Evolutionary conservation across 30 jellyfish, hydroid and myxozoan genomes (phyloP).

Genomic region (Aurelia coerulea): DNA sequence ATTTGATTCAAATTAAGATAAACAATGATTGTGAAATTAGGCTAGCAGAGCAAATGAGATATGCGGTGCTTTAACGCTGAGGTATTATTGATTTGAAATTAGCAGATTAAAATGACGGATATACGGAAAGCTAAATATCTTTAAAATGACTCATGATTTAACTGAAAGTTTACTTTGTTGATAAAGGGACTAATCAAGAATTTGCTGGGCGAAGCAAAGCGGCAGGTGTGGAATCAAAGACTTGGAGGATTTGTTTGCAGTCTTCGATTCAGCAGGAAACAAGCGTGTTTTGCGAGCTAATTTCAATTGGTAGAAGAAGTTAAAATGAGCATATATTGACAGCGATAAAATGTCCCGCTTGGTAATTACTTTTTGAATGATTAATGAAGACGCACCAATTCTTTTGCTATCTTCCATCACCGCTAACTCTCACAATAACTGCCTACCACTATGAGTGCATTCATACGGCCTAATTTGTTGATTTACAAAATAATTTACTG

Average conservation of each 20-base stretch:
- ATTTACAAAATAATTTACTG: slow-evolving; percentile 43
- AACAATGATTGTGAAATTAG: not conserved
- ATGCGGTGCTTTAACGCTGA: not conserved
- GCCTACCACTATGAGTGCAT: slow-evolving; percentile 49
- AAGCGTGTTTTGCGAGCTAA: slow-evolving; percentile 27
- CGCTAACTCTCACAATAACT: slow-evolving; percentile 58
- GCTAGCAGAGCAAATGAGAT: no score
- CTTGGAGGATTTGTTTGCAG: slow-evolving; percentile 18
- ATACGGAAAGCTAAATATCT: slow-evolving; percentile 37
- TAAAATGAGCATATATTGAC: slow-evolving; percentile 61
- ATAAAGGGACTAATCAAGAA: slow-evolving; percentile 29
- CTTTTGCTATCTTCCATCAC: slow-evolving; percentile 62
- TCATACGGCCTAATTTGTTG: slow-evolving; percentile 43
- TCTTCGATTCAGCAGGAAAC: slow-evolving; percentile 59
- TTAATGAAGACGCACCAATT: slow-evolving; percentile 50
- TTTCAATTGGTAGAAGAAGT: slow-evolving; percentile 52
- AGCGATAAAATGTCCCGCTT: slow-evolving; percentile 70
- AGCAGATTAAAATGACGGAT: slow-evolving; percentile 23
- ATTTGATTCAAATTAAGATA: slow-evolving; percentile 38
- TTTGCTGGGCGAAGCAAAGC: slow-evolving; percentile 4
- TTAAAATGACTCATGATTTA: slow-evolving; percentile 28
- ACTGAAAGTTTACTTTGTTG: slow-evolving; percentile 30
- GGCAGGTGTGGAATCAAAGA: slow-evolving; percentile 52
- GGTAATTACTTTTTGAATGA: slow-evolving; percentile 38
- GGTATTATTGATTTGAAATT: not conserved